Conservation (phyloP, 2,797 vertebrate species). For the Ambastaia sidthimunki region DNA sequence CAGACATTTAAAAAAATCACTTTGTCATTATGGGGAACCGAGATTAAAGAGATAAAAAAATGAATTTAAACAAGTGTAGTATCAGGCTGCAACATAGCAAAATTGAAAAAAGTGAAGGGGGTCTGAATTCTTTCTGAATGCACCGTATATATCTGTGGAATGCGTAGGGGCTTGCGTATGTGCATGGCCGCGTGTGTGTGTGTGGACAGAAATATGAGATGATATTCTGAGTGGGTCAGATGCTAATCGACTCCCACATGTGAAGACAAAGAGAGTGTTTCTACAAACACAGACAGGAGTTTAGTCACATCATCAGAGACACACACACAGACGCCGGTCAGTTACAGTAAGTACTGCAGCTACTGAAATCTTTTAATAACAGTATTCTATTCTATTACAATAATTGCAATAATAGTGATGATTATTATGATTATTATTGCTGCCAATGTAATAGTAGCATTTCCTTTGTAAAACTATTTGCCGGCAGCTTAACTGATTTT, state of each 20-base stretch:
- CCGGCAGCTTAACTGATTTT: too few relatives aligned
- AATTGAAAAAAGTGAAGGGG: too few relatives aligned
- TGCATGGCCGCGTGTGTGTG: constrained; percentile 39
- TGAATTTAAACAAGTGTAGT: too few relatives aligned
- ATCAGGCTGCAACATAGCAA: too few relatives aligned
- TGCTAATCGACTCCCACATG: constrained; percentile 52
- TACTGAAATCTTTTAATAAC: neutral
- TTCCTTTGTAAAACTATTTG: neutral
- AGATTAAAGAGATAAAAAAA: too few relatives aligned
- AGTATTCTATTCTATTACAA: neutral
- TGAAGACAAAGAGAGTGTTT: constrained; percentile 55
- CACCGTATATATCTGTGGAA: neutral
- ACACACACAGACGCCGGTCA: constrained; percentile 30
- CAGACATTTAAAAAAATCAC: too few relatives aligned
- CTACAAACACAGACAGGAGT: constrained; percentile 36
- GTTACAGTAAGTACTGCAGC: constrained; percentile 20
- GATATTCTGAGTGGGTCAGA: constrained; percentile 25
- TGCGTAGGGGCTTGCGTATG: neutral
- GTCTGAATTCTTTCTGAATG: too few relatives aligned
- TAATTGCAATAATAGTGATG: neutral
- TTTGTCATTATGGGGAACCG: too few relatives aligned
- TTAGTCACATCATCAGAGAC: constrained; percentile 15
- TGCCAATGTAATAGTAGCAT: neutral
- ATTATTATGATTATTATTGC: neutral
- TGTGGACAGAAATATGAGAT: constrained; percentile 15